Percentiles rank a stretch among this genome's conserved stretches.
Conservation (phyloP, 2,888 invertebrate genomes). For the Sericinus montela region DNA sequence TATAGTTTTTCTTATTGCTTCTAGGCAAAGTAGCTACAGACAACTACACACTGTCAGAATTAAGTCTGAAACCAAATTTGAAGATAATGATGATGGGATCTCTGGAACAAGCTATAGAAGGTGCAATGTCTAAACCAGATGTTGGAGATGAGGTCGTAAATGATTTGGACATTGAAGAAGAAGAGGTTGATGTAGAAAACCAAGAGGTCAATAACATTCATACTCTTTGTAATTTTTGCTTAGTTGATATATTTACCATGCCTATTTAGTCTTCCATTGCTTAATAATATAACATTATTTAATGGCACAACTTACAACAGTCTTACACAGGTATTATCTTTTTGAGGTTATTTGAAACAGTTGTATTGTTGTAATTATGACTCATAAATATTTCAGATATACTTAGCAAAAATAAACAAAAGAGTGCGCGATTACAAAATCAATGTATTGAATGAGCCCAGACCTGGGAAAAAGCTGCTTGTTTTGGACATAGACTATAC, state of each 20-base stretch:
- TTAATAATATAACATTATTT: no score
- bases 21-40: conserved; percentile 93
- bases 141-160: conserved; percentile 93
- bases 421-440: conserved; percentile 91
- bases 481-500: conserved; percentile 98
- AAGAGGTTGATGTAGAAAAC: conserved; percentile 81
- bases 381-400: conserved; percentile 75
- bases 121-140: conserved; percentile 88
- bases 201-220: conserved; percentile 50
- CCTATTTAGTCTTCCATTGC: no score
- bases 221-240: background rate
- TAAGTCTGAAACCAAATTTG: conserved; percentile 91
- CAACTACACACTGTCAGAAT: conserved; percentile 84
- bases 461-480: conserved; percentile 92
- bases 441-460: conserved; percentile 87
- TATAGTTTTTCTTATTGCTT: background rate
- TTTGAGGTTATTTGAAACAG: no score
- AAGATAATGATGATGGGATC: conserved; percentile 99
- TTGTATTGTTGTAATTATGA: background rate
- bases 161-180: conserved; percentile 94
- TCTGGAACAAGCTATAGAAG: conserved; percentile 93
- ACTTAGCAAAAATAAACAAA: conserved; percentile 89
- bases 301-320: no score
- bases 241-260: no score
- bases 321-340: no score